phyloP scores from a whole-genome alignment of 2,113 vertebrate species.

The Xerus inauris region DNA sequence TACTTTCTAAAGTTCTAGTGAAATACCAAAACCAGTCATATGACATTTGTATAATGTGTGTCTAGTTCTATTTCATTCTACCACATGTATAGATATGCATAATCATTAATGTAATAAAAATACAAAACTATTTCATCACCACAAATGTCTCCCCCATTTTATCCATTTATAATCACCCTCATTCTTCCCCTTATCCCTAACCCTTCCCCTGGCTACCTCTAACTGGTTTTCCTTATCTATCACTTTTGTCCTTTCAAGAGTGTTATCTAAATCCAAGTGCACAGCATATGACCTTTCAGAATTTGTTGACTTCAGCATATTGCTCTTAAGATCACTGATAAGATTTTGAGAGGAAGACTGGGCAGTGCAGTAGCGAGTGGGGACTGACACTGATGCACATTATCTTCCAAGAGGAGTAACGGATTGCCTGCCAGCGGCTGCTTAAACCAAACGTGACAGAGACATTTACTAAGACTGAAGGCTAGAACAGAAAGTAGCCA shows the following conservation, averaged over 20 bases:
- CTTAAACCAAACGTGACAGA: accelerated
- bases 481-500: not conserved
- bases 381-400: not conserved
- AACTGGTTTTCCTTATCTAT: not conserved
- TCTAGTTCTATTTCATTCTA: not conserved
- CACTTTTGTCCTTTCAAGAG: not conserved
- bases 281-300: not conserved
- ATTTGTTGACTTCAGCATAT: not conserved
- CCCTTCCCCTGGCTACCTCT: not conserved
- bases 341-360: not conserved
- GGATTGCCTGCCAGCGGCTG: accelerated
- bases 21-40: not conserved
- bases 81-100: not conserved
- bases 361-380: not conserved
- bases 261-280: not conserved
- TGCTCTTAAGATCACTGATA: not conserved
- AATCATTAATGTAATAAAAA: not conserved
- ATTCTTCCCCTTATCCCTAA: too few relatives aligned
- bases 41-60: not conserved
- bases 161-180: accelerated
- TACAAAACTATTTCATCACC: not conserved
- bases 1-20: not conserved
- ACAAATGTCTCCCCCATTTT: not conserved
- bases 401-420: not conserved
- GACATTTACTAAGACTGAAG: not conserved